Percentiles rank a stretch among this genome's conserved stretches.
These are phyloP conservation scores for Gadopsis marmoratus DNA, from an alignment of 2,797 vertebrate genomes.

Conservation along the genomic window DNA sequence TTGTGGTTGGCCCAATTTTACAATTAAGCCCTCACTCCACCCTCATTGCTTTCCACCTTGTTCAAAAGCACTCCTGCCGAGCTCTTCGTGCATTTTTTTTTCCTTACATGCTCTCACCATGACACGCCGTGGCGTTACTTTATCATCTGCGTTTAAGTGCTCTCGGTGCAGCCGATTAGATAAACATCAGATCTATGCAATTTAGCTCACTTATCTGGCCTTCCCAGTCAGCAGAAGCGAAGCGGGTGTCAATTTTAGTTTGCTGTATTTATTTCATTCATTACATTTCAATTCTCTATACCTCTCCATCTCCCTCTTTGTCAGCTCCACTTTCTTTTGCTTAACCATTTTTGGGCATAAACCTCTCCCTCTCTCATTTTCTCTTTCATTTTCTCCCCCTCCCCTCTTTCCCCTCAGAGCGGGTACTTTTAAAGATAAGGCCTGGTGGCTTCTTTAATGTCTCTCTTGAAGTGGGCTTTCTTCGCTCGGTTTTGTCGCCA, in stretches of 20 bases:
- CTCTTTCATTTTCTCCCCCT: constrained; percentile 62
- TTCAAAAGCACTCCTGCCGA: constrained; percentile 68
- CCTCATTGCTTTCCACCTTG: constrained; percentile 78
- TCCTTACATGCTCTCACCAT: constrained; percentile 69
- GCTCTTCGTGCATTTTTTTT: constrained; percentile 72
- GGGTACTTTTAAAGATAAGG: constrained; percentile 81
- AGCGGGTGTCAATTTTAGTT: constrained; percentile 84
- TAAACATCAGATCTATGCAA: constrained; percentile 87
- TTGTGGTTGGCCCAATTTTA: constrained; percentile 78
- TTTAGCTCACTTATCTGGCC: constrained; percentile 87
- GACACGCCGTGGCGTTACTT: constrained; percentile 71
- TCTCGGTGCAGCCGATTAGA: constrained; percentile 84
- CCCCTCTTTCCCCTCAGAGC: constrained; percentile 61
- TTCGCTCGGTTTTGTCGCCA: constrained; percentile 41
- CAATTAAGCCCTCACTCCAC: constrained; percentile 74
- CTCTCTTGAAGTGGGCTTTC: constrained; percentile 71
- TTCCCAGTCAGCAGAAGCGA: constrained; percentile 85
- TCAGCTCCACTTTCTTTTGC: constrained; percentile 51
- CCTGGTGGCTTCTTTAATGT: constrained; percentile 81
- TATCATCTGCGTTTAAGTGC: constrained; percentile 78
- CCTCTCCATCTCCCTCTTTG: constrained; percentile 54
- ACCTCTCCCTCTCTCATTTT: constrained; percentile 58
- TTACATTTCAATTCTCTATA: constrained; percentile 67
- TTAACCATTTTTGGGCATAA: constrained; percentile 48
- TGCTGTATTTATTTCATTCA: constrained; percentile 79